phyloP scores from a whole-genome alignment of 2,113 vertebrate species.

The Catharus minimus region DNA sequence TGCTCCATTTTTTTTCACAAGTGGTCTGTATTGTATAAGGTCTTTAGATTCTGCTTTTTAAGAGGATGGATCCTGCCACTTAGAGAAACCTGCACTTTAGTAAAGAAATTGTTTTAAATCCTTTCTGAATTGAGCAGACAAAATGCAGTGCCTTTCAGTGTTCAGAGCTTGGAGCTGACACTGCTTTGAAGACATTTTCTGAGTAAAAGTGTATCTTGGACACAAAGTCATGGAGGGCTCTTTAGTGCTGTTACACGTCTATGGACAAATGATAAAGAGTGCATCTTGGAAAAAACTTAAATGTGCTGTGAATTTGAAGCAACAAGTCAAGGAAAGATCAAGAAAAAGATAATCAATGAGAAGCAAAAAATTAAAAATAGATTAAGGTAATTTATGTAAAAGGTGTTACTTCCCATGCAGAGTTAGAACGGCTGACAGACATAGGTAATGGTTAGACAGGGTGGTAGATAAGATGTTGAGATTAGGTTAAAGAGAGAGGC shows the following conservation, averaged over 20 bases:
- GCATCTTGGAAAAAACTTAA: background rate
- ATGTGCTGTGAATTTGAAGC: background rate
- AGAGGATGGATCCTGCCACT: background rate
- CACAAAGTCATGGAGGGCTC: background rate
- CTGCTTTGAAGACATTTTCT: background rate
- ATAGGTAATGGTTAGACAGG: rapidly evolving
- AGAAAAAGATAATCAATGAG: background rate
- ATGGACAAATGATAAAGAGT: background rate
- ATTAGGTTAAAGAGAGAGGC: background rate
- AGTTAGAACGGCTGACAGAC: background rate
- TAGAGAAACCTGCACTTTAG: background rate
- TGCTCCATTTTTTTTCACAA: background rate
- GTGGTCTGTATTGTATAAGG: background rate
- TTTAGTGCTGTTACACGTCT: background rate
- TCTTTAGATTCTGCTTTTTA: background rate
- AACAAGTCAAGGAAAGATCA: background rate
- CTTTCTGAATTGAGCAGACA: background rate
- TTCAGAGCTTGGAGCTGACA: background rate
- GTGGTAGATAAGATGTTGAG: background rate
- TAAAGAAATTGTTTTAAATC: background rate
- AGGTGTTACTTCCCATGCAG: background rate
- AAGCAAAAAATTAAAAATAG: background rate
- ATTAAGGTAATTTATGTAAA: background rate
- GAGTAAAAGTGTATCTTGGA: background rate
- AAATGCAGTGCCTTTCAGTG: background rate